phyloP scores from a whole-genome alignment of 2,888 invertebrate species.

The Girardia tigrina region DNA sequence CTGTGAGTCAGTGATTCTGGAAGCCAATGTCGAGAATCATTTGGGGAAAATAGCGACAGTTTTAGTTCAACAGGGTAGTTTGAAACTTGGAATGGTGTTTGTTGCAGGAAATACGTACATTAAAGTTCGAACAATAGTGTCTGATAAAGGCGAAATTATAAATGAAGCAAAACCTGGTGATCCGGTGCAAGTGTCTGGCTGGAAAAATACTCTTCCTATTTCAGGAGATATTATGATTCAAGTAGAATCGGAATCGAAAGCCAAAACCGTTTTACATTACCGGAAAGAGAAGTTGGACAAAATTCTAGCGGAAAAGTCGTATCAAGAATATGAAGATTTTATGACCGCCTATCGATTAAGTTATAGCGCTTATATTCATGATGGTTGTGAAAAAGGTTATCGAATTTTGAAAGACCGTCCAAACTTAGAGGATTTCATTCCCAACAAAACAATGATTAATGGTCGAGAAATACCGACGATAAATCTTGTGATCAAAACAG shows the following conservation, averaged over 20 bases:
- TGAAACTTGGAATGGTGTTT: constrained; percentile 63
- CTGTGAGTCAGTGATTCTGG: constrained; percentile 77
- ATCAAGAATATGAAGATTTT: neutral
- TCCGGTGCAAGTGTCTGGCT: constrained; percentile 74
- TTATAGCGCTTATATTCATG: neutral
- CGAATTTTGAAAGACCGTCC: neutral
- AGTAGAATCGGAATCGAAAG: constrained; percentile 59
- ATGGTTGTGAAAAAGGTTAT: neutral
- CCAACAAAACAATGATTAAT: neutral
- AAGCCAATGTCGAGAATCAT: constrained; percentile 61
- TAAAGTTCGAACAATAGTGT: constrained; percentile 61
- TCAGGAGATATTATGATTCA: constrained; percentile 76
- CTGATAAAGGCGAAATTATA: constrained; percentile 62
- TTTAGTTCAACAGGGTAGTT: constrained; percentile 69
- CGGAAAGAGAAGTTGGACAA: neutral
- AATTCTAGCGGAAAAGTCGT: neutral
- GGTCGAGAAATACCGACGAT: neutral
- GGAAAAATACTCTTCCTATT: constrained; percentile 67
- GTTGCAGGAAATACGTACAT: constrained; percentile 59
- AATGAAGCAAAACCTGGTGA: constrained; percentile 63
- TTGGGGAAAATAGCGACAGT: constrained; percentile 68
- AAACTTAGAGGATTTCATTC: neutral
- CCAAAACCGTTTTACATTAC: neutral
- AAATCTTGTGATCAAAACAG: constrained; percentile 58
- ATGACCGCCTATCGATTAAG: constrained; percentile 25